These are phyloP conservation scores for Alviniconcha strummeri DNA, from an alignment of 2,888 invertebrate species.

Conservation along the genomic window DNA sequence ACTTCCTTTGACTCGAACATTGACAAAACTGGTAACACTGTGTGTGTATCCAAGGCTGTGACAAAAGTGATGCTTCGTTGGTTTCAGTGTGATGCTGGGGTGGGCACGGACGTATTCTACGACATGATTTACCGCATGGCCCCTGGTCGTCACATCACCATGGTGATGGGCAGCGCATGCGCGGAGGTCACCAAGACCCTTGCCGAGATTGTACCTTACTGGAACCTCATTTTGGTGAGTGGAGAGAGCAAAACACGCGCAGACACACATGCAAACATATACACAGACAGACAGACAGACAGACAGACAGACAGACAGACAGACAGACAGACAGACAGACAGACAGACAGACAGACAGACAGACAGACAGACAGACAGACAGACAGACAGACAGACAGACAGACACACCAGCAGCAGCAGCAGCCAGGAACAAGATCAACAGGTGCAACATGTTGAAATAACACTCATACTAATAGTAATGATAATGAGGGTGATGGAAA, in stretches of 20 bases:
- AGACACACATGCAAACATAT: not conserved
- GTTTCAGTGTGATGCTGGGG: conserved; percentile 90
- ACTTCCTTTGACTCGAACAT: too few relatives aligned
- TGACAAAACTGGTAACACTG: too few relatives aligned
- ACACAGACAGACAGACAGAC: not conserved
- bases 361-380: not conserved
- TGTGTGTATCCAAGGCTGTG: too few relatives aligned
- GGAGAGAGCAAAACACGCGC: not conserved
- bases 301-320: not conserved
- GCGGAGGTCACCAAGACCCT: conserved; percentile 93
- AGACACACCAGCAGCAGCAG: not conserved
- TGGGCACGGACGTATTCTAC: conserved; percentile 92
- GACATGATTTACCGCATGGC: conserved; percentile 89
- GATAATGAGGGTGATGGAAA: too few relatives aligned
- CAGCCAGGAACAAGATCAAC: too few relatives aligned
- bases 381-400: not conserved
- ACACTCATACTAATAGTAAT: too few relatives aligned
- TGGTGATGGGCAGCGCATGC: conserved; percentile 90
- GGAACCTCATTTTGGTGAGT: conserved; percentile 91
- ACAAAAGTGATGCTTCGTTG: not conserved
- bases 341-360: not conserved
- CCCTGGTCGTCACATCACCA: conserved; percentile 77
- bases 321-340: not conserved
- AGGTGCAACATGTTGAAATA: too few relatives aligned
- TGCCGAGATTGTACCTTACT: conserved; percentile 92